Conservation (phyloP, 1,140 invertebrate species). For the Trichonephila inaurata region DNA sequence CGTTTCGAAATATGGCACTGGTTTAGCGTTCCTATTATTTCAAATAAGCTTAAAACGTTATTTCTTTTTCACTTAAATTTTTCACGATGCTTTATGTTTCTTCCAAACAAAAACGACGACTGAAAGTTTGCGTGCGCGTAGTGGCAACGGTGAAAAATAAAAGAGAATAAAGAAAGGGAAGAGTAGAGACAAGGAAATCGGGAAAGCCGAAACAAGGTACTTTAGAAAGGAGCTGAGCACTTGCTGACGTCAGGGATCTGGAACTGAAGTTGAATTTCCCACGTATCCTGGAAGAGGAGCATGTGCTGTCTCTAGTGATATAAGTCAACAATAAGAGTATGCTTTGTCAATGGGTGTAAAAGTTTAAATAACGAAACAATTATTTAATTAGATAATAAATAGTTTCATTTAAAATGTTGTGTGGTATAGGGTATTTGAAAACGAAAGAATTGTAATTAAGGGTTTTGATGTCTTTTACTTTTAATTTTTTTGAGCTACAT, state of each 20-base stretch:
- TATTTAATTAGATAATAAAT: too few species aligned
- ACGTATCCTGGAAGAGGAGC: slow-evolving; percentile 18
- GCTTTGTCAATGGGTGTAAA: not conserved
- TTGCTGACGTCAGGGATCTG: slow-evolving; percentile 67
- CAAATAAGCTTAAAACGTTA: not conserved
- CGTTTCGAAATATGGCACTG: not conserved
- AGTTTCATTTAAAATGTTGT: too few species aligned
- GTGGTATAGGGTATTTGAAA: too few species aligned
- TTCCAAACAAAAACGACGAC: slow-evolving; percentile 40
- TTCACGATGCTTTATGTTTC: not conserved
- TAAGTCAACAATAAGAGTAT: not conserved
- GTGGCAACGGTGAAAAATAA: not conserved
- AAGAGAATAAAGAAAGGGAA: slow-evolving; percentile 7
- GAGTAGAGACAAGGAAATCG: not conserved
- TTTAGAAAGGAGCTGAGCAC: slow-evolving; percentile 30
- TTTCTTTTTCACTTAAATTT: not conserved
- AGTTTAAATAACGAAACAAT: not conserved
- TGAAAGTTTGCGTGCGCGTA: slow-evolving; percentile 51
- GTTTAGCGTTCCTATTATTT: not conserved
- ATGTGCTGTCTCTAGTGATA: slow-evolving; percentile 35
- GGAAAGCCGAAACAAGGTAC: slow-evolving; percentile 65
- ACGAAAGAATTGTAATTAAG: too few species aligned
- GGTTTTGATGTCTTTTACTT: too few species aligned
- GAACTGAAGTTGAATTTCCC: slow-evolving; percentile 63
- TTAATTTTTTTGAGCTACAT: too few species aligned